Base-by-base conservation (phyloP, 2,888 invertebrate genomes). In the Drosophila infuscata region DNA sequence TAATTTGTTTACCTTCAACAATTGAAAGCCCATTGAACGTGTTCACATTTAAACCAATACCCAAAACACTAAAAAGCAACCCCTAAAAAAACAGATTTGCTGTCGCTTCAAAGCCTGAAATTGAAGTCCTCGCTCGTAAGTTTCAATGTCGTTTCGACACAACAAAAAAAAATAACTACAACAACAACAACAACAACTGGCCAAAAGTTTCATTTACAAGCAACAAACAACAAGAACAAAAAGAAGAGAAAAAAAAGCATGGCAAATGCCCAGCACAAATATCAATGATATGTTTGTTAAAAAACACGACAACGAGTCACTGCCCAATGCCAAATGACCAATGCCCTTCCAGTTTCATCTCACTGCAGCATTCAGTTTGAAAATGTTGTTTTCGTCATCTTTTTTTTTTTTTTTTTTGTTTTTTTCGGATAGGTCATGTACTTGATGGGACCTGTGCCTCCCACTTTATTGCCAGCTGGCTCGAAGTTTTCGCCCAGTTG, bases 221-320 rank as follows among this genome's bases (percentile, higher is more conserved):
- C 69, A 63, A 32, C 53, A 62, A 62, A 54, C 53, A 65, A 41
- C 66, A 51, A 57, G 46, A 49, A 20, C 52, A 51, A 57, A 48
- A 62, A 29, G 33, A 48, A 41, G 41, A 62, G 20, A 41, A 57
- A 57, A 49, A 68, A 56, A 49, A 68, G 49, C 78, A 76, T 32
- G 52, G 68, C 78, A 70, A 83, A 78, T 71, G 82, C 75, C 79
- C 81, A 68, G 73, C 82, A 66, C 83, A 82, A 89, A 87, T 84
- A 84, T 84, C 88, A 87, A 71, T 89, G 89, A 89, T 89, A 89
- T 85, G 88, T 85, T 89, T 85, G 84, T 87, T 82, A 79, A 85
- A 84, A 85, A 85, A 89, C 82, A 89, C 85, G 71, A 87, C 79
- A 62, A 59, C 70, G 72, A 68, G 48, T 74, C 79, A 59, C 76